Base-by-base conservation (phyloP, 2,797 vertebrate genomes). In the Diplodus sargus region DNA sequence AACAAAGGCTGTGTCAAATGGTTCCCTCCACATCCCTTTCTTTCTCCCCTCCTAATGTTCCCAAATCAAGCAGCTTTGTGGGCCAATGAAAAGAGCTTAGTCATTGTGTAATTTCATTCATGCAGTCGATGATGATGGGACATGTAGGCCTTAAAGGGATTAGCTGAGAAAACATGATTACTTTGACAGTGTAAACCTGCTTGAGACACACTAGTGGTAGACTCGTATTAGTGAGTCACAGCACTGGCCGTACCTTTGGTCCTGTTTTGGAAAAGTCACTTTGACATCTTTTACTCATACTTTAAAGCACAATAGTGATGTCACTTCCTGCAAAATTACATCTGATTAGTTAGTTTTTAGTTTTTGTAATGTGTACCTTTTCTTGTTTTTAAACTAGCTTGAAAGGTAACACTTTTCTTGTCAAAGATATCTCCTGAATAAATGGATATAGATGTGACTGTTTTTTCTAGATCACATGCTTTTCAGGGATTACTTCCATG, bases 51-150 rank as follows among this genome's bases (percentile, higher is more conserved):
- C 18, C 61, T 87, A 83, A 89, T 89, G 84, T 87, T 86, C 84
- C 74, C 70, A 84, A 87, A 90, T 90, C 87, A 85, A 76, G 87
- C 70, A 53, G 79, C 88, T 91, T 90, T 89, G 66, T 49, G 67
- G 82, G 76, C 85, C 87, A 89, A 77, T 86, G 75, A 79, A 90
- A 89, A 89, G 85, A 83, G 88, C 86, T 90, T 89, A 93, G 85
- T 91, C 85, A 88, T 90, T 94, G 90, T 87, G 86, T 78, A 72
- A 87, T 79, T 89, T 90, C 80, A 85, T 91, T 90, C 89, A 87
- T 86, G 73, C 84, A 80, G 72, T 58, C 60, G 52, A 70, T 77
- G 82, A 90, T 81, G 85, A 88, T 76, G 74, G 85, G 79, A 88
- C 86, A 83, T 71, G 73, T 83, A 74, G 81, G 78, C 74, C 87